phyloP scores from a whole-genome alignment of 1,140 invertebrate genomes.

The Centruroides sculpturatus region DNA sequence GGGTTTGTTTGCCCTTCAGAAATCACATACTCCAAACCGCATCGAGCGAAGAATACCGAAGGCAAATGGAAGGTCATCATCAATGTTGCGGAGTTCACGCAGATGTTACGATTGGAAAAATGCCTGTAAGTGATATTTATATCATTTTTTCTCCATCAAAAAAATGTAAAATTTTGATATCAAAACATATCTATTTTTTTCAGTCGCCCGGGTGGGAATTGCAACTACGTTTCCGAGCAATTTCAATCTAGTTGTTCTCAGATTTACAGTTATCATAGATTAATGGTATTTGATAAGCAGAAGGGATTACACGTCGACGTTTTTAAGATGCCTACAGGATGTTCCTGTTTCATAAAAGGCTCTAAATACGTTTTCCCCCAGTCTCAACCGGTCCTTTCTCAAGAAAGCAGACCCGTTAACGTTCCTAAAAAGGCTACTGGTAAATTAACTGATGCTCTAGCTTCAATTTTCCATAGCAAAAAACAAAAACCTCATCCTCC shows the following conservation, averaged over 20 bases:
- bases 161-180: background rate
- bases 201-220: slow-evolving; percentile 54
- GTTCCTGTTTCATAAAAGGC: slow-evolving; percentile 65
- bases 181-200: slow-evolving; percentile 18
- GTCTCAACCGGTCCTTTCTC: background rate
- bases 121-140: slow-evolving; percentile 44
- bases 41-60: slow-evolving; percentile 53
- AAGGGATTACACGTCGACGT: slow-evolving; percentile 71
- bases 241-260: slow-evolving; percentile 67
- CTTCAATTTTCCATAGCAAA: too few relatives aligned
- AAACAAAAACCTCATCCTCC: background rate
- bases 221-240: slow-evolving; percentile 61
- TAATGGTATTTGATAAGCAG: slow-evolving; percentile 65
- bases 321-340: slow-evolving; percentile 65
- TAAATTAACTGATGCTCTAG: too few relatives aligned
- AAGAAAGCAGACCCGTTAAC: background rate
- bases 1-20: slow-evolving; percentile 65
- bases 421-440: too few relatives aligned
- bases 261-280: slow-evolving; percentile 71
- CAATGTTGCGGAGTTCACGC: slow-evolving; percentile 64
- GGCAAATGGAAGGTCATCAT: slow-evolving; percentile 77
- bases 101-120: slow-evolving; percentile 66
- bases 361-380: slow-evolving; percentile 24
- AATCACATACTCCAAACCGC: slow-evolving; percentile 65
- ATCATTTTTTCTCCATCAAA: slow-evolving; percentile 8